phyloP scores from a whole-genome alignment of 2,888 invertebrate genomes.

The Polydrusus pterygomalis region DNA sequence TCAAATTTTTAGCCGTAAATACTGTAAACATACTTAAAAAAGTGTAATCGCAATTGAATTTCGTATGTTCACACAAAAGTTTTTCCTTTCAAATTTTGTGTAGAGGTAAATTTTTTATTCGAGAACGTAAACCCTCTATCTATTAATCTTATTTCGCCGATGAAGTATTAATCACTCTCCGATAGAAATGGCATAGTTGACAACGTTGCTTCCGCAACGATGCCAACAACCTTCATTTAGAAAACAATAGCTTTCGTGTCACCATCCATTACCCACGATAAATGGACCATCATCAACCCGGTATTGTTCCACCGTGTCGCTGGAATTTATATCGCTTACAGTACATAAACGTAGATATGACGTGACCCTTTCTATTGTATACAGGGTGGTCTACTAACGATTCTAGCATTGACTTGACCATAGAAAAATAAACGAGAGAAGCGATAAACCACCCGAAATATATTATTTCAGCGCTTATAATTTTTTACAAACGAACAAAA shows the following conservation, averaged over 20 bases:
- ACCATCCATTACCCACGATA: conserved; percentile 27
- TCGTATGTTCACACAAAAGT: no score
- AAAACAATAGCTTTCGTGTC: conserved; percentile 13
- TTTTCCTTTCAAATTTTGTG: no score
- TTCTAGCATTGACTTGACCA: background rate
- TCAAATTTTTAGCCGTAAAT: no score
- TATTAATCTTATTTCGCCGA: background rate
- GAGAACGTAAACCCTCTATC: background rate
- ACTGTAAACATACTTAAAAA: no score
- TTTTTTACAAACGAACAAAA: no score
- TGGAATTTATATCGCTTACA: conserved; percentile 16
- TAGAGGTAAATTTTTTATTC: no score
- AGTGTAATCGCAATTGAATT: no score
- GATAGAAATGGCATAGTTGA: background rate
- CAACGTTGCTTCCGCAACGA: conserved; percentile 16
- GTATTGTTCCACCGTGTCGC: conserved; percentile 28
- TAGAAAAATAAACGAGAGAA: background rate
- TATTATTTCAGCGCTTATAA: no score
- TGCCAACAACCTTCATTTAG: conserved; percentile 23
- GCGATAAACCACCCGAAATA: no score
- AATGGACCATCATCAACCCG: conserved; percentile 24
- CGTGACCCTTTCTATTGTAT: conserved; percentile 17
- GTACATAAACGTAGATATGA: conserved; percentile 13
- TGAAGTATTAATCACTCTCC: background rate
- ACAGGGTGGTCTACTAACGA: background rate